Conservation (phyloP, 2,888 invertebrate species). For the Folsomia manolachei region DNA sequence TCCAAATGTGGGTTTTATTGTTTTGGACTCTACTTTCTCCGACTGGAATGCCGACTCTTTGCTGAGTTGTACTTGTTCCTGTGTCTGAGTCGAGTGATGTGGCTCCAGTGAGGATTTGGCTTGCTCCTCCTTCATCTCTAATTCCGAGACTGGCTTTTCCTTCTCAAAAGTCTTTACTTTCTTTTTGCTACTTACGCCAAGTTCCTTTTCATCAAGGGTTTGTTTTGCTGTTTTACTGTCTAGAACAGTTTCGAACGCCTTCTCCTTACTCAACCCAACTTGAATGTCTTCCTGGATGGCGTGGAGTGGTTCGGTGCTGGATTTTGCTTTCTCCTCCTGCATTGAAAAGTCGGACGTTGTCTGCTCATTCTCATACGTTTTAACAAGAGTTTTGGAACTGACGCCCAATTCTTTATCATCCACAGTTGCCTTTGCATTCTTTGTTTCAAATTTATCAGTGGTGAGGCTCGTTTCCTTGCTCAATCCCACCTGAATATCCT, state of each 20-base stretch:
- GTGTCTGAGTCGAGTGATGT: background rate
- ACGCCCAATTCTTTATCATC: background rate
- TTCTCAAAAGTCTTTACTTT: background rate
- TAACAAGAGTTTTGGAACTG: background rate
- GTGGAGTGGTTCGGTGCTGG: background rate
- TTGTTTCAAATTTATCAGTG: background rate
- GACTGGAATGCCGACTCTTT: background rate
- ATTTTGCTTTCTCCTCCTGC: background rate
- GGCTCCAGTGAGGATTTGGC: background rate
- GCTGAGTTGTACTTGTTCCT: background rate
- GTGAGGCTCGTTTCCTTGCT: background rate
- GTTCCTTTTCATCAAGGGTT: background rate
- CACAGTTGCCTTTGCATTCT: background rate
- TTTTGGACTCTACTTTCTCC: background rate
- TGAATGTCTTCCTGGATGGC: background rate
- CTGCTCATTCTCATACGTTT: background rate
- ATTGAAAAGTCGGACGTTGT: background rate
- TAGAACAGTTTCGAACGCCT: background rate
- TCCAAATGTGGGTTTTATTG: background rate
- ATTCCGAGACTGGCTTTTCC: background rate
- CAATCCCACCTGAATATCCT: background rate
- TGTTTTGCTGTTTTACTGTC: background rate
- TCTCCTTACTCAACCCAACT: background rate
- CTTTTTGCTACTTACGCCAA: background rate
- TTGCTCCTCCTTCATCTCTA: conserved; percentile 3